Base-by-base conservation (phyloP, 2,113 vertebrate species). In the Pogonocichla stellata region DNA sequence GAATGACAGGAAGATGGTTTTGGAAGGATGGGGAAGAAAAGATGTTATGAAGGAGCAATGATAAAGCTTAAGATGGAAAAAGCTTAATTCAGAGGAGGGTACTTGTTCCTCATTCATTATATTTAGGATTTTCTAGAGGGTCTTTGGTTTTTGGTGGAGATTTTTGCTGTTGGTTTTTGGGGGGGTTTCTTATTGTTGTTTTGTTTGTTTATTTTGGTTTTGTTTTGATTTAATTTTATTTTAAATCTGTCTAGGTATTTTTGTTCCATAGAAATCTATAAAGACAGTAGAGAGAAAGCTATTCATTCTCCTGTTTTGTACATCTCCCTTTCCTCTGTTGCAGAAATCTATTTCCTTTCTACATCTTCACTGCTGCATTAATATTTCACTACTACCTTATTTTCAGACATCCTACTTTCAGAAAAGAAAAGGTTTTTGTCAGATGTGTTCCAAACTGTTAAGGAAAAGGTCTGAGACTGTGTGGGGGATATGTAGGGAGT, bases 81-180 rank as follows among this genome's bases (percentile, higher is more conserved):
- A 42, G 15, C 10, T 20, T 85, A 15, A n/a, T 17, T 22, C 0
- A 0, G n/a, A 14, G 7, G 9, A 8, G 6, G 0, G 3, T 38
- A 29, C 14, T 78, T 73, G 3, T 56, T 65, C 11, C 14, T 72
- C 8, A 31, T 33, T 73, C 29, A 50, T 6, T 50, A 54, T 45
- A 14, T 58, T 85, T 78, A 60, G 15, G 8, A 51, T 61, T 72
- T 69, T 69, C 48, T 13, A 14, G 1, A 43, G 5, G 2, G 2
- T 24, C 38, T 60, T 25, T 25, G 12, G 13, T 25, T 48, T 24
- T 48, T 47, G 45, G 45, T 50, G 48, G 23, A 24, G 24, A 5
- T 50, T 50, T 48, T 47, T n/a, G 7, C n/a, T 20, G 22, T 14
- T 28, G 9, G 6, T 33, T 50, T 23, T 25, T 53, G 43, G 43